Base-by-base conservation (phyloP, 2,797 vertebrate species). In the Poecile montanus region DNA sequence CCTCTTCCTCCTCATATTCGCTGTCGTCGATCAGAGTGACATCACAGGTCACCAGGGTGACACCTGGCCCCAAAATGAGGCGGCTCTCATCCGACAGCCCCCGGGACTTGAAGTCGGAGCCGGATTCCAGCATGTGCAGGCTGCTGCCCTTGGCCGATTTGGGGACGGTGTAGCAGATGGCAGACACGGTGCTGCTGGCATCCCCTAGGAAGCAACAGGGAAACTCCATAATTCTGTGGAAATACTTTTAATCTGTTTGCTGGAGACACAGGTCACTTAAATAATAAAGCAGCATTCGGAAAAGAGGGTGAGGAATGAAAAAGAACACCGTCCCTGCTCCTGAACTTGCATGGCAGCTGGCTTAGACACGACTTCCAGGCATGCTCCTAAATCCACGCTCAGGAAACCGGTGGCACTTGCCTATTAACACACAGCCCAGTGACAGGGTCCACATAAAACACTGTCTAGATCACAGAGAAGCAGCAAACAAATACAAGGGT, bases 1-100 rank as follows among this genome's bases (percentile, higher is more conserved):
- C 99, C 95, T 99, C 99, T 0, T 99, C 99, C n/a, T 98, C 98
- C 94, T 99, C 99, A 7, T 99, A 99, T 79, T 99, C 99, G 5
- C 99, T 99, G 98, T 99, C 99, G 20, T 99, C 99, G 4, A 99
- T 97, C 77, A 99, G 97, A 91, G 94, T 97, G 16, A 99, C 93
- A 1, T 99, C 99, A 13, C 99, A 99, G 16, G 99, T 99, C 32
- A 97, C 97, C 98, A 97, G 93, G 84, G 98, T 98, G 94, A 99
- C 96, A 8, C 99, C 99, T 0, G 99, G 99, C 4, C 98, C 98
- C 1, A 99, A 97, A 62, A 99, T 56, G 2, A 99, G 90, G 12
- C 99, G 98, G 97, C 97, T 99, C 62, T 99, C 98, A 2, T 89
- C 82, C 8, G 68, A 95, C 98, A 98, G 98, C 26, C 98, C 98